phyloP scores from a whole-genome alignment of 1,140 invertebrate species.

The Calosoma granatense region DNA sequence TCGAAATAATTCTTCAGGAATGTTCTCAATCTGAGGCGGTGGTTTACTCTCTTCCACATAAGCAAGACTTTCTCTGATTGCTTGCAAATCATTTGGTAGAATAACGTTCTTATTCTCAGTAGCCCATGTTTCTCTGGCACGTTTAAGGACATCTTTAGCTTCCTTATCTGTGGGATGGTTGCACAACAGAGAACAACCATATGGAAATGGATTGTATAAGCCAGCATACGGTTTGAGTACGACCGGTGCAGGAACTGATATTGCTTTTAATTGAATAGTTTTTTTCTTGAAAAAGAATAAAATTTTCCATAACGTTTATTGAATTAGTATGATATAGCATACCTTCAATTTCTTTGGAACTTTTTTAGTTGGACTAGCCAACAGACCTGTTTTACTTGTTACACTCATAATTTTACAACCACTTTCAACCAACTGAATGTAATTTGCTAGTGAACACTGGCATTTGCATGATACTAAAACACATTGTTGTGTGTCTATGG shows the following conservation, averaged over 20 bases:
- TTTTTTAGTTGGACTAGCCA: slow-evolving; percentile 26
- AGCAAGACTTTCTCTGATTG: slow-evolving; percentile 35
- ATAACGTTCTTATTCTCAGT: slow-evolving; percentile 39
- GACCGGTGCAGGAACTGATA: slow-evolving; percentile 46
- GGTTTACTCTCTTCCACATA: neutral
- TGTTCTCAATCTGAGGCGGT: slow-evolving; percentile 15
- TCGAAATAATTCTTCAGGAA: slow-evolving; percentile 50
- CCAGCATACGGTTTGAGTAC: slow-evolving; percentile 63
- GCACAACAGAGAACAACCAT: slow-evolving; percentile 67
- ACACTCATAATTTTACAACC: slow-evolving; percentile 20
- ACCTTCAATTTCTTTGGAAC: slow-evolving; percentile 18
- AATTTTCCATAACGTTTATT: neutral
- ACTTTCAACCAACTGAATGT: too few relatives aligned
- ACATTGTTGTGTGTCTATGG: too few relatives aligned
- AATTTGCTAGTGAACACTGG: too few relatives aligned
- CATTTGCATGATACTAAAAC: too few relatives aligned
- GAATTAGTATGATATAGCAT: too few relatives aligned
- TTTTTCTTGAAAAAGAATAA: neutral
- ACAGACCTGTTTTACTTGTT: slow-evolving; percentile 28
- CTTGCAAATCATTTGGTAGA: slow-evolving; percentile 40
- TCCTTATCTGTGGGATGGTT: slow-evolving; percentile 69
- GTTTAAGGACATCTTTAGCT: slow-evolving; percentile 58
- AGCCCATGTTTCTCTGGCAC: slow-evolving; percentile 57
- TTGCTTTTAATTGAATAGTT: slow-evolving; percentile 20
- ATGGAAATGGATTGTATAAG: slow-evolving; percentile 67